phyloP scores from a whole-genome alignment of 2,888 invertebrate genomes.

The Criorhina ranunculi region DNA sequence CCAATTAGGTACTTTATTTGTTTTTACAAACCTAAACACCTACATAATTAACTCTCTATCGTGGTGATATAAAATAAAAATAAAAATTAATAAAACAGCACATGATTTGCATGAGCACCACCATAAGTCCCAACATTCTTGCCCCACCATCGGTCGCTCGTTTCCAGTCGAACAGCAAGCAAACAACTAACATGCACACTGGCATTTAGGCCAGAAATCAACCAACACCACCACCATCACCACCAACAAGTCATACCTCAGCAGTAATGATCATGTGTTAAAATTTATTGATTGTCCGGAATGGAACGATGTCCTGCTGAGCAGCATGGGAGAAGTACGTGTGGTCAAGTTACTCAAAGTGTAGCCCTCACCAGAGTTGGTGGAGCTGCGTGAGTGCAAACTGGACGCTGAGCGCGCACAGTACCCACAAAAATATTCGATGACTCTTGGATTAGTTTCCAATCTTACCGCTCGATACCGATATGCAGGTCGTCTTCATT shows the following conservation, averaged over 20 bases:
- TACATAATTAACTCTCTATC: slow-evolving; percentile 67
- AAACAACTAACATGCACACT: slow-evolving; percentile 5
- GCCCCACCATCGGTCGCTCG: slow-evolving; percentile 5
- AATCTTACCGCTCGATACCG: slow-evolving; percentile 70
- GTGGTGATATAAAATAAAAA: slow-evolving; percentile 55
- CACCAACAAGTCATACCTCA: slow-evolving; percentile 65
- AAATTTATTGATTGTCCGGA: slow-evolving; percentile 84
- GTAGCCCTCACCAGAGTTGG: slow-evolving; percentile 65
- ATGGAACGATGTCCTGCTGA: slow-evolving; percentile 83
- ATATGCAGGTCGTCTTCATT: slow-evolving; percentile 75
- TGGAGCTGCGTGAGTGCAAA: slow-evolving; percentile 70
- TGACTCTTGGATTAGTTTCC: slow-evolving; percentile 75
- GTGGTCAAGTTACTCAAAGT: slow-evolving; percentile 82
- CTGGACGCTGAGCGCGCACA: slow-evolving; percentile 52
- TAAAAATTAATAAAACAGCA: slow-evolving; percentile 47
- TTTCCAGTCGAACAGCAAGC: background rate
- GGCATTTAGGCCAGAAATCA: no score
- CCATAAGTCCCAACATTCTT: slow-evolving; percentile 28
- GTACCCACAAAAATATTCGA: slow-evolving; percentile 68
- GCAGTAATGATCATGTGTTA: slow-evolving; percentile 83
- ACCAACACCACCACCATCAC: background rate
- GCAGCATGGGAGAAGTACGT: slow-evolving; percentile 84
- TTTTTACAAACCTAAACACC: slow-evolving; percentile 64
- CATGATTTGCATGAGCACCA: slow-evolving; percentile 66
- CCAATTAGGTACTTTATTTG: slow-evolving; percentile 24